Evolutionary conservation across 1,140 invertebrate genomes (phyloP).

Genomic region (Phenacoccus solenopsis): DNA sequence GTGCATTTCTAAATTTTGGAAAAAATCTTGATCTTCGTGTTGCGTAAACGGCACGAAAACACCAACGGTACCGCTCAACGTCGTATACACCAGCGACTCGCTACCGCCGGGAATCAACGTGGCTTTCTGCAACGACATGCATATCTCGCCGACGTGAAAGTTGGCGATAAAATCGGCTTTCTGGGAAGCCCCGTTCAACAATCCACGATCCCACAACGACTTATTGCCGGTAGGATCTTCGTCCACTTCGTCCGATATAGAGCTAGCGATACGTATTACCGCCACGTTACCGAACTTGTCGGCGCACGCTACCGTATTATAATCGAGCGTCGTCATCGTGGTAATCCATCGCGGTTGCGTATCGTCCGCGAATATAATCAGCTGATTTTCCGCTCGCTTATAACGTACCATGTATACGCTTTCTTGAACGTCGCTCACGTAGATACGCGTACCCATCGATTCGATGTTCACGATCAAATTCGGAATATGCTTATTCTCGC

Average conservation of each 20-base stretch:
- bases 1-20: constrained; percentile 99
- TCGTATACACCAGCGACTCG: constrained; percentile 92
- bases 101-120: constrained; percentile 94
- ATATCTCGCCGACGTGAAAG: constrained; percentile 93
- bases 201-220: constrained; percentile 93
- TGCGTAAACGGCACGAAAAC: constrained; percentile 96
- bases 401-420: constrained; percentile 94
- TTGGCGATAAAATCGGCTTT: constrained; percentile 86
- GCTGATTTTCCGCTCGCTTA: constrained; percentile 88
- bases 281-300: constrained; percentile 99
- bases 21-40: constrained; percentile 97
- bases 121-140: constrained; percentile 79
- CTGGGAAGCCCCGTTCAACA: constrained; percentile 93
- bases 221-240: constrained; percentile 98
- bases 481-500: constrained; percentile 97
- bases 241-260: constrained; percentile 92
- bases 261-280: constrained; percentile 75
- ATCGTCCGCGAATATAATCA: constrained; percentile 97
- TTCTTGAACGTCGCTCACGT: constrained; percentile 93
- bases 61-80: constrained; percentile 87
- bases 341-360: constrained; percentile 95
- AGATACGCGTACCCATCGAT: constrained; percentile 83
- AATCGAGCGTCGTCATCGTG: constrained; percentile 83
- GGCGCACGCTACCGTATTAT: constrained; percentile 87
- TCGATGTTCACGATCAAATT: constrained; percentile 89